Base-by-base conservation (phyloP, 2,113 vertebrate species). In the Lasiurus borealis region DNA sequence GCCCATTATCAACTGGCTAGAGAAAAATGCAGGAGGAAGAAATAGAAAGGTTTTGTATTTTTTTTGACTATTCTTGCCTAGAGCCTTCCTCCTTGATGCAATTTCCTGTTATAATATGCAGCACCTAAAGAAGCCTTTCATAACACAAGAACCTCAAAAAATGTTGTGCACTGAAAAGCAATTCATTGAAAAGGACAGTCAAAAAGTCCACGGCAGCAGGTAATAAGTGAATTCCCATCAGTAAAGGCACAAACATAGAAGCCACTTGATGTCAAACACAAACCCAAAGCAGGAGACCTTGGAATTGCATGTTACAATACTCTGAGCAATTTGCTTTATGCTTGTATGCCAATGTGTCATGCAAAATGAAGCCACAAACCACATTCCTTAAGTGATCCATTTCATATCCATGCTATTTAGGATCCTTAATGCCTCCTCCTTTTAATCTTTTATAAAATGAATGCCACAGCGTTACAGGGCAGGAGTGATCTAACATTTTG, bases 261-360 rank as follows among this genome's bases (percentile, higher is more conserved):
- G 94, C 31, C 73, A 59, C 50, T 92, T 94, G 40, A 77, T 6
- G 27, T 72, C 94, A 90, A 87, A 92, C 16, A 72, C 4, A 87
- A 46, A 90, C 31, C 15, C 68, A 84, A 97, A 88, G 77, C 52
- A 92, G 6, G 90, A 93, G 46, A 48, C 18, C 25, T 94, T 95
- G 72, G 94, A 77, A 85, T 15, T 85, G 48, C 36, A 85, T 52
- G 48, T 90, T 93, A 77, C 31, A 97, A 91, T 83, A 85, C 77
- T 93, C 73, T 82, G 88, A 96, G 52, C 34, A 87, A 96, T 96
- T 97, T 91, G 83, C 91, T 97, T 94, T 93, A 34, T 72, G 54
- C 85, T 5, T 72, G 54, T 88, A 59, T 68, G 52, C 69, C 85
- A 93, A 94, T 54, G 78, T 82, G 31, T 34, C 72, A 57, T 27